Evolutionary conservation across 2,113 vertebrate species (phyloP), one percentile per base, ranked within the genome.

Genomic region (Halcyon senegalensis): DNA sequence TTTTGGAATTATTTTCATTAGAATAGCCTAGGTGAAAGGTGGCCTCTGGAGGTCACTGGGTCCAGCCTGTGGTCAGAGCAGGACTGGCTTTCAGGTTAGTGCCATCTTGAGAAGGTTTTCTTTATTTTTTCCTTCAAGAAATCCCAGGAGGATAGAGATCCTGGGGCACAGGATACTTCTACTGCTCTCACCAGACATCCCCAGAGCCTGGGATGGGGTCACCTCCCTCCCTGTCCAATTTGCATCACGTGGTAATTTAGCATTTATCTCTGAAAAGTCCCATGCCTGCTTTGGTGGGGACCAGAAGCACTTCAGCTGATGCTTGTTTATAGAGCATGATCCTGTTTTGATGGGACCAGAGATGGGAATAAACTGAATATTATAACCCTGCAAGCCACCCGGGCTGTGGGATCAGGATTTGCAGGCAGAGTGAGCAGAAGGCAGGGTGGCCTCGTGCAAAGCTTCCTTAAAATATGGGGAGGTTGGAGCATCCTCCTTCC

Each of bases 251-350:
- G 43, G 56, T 37, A 23, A 55, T 64, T 79, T 78, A 21, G 2
- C 30, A 37, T 89, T 74, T 81, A 68, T 90, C 92, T 80, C 75
- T 9, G 2, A 50, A 77, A 91, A 62, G 28, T 41, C 50, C 69
- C 0, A 1, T 19, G 14, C 33, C 41, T 0, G 10, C 23, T 39
- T 35, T 2, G 16, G 62, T 62, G 77, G 84, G 76, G 79, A 96
- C 91, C 68, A 86, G 50, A 82, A 94, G 87, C 31, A 17, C 87
- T 96, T 85, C 90, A 60, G 75, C 78, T 25, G 66, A 53, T 64
- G 93, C 88, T 94, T 96, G 97, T 97, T 97, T 97, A 95, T 95
- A 92, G 95, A 94, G 94, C 39, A 51, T 93, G 95, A 94, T 97
- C 92, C 96, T 95, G 90, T 95, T 96, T 93, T 3, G 1, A 70